phyloP scores from a whole-genome alignment of 2,888 invertebrate genomes.

The Ceraclea dissimilis region DNA sequence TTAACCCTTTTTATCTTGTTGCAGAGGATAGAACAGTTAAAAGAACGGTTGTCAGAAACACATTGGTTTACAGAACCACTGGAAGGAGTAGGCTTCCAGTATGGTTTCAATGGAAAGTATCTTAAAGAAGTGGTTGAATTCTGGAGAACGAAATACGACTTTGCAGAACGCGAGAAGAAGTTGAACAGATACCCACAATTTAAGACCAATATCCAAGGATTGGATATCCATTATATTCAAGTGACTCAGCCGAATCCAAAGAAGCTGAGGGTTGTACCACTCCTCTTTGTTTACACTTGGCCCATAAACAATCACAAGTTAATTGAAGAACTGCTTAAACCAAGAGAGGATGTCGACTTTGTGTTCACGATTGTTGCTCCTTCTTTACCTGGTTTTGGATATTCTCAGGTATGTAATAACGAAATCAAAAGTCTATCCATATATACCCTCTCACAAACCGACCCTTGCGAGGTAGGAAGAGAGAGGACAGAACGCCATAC shows the following conservation, averaged over 20 bases:
- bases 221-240: slow-evolving; percentile 62
- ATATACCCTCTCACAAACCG: too few species aligned
- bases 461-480: too few species aligned
- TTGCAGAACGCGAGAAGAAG: slow-evolving; percentile 51
- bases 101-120: slow-evolving; percentile 51
- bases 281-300: slow-evolving; percentile 75
- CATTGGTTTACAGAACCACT: slow-evolving; percentile 36
- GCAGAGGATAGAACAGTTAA: slow-evolving; percentile 50
- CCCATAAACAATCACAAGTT: slow-evolving; percentile 71
- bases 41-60: slow-evolving; percentile 44
- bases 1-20: too few species aligned
- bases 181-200: slow-evolving; percentile 63
- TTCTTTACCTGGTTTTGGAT: slow-evolving; percentile 64
- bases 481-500: too few species aligned
- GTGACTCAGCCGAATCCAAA: slow-evolving; percentile 47
- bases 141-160: slow-evolving; percentile 60
- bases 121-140: slow-evolving; percentile 44
- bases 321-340: slow-evolving; percentile 48
- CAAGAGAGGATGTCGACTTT: slow-evolving; percentile 34
- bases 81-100: slow-evolving; percentile 46
- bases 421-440: too few species aligned
- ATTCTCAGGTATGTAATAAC: slow-evolving; percentile 53
- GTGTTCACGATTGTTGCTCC: slow-evolving; percentile 64
- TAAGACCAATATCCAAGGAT: slow-evolving; percentile 62
- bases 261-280: slow-evolving; percentile 47